Base-by-base conservation (phyloP, 1,140 invertebrate species). In the Tetraneura akinire region DNA sequence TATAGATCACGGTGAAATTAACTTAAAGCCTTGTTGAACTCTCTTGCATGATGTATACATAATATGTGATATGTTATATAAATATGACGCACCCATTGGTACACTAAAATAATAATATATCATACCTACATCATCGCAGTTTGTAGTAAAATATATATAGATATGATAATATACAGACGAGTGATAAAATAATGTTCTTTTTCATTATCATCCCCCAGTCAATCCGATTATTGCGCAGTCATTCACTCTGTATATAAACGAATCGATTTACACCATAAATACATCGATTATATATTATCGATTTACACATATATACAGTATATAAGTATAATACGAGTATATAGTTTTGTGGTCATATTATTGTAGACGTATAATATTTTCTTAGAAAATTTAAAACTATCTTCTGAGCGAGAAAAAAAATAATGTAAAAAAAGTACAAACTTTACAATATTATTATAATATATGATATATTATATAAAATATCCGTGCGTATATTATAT, bases 331-430 rank as follows among this genome's bases (percentile, higher is more conserved):
- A n/a, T n/a, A n/a, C n/a, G n/a, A n/a, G n/a, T n/a, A n/a, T n/a
- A 45, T 68, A n/a, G 64, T 45, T 68, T 68, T 68, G 64, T 68
- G 32, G 18, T 66, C n/a, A n/a, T 10, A 42, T 64, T 64, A 32
- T 8, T 60, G 18, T 32, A n/a, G 18, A 3, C 2, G 16, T 57
- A 57, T 32, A 51, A 37, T 37, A 4, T 37, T 37, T n/a, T n/a
- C n/a, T n/a, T n/a, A n/a, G n/a, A 37, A 37, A 37, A 37, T 4
- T 8, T 37, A 37, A 37, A 37, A 37, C 32, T 60, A 60, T 26
- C 26, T 60, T 29, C 26, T 8, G 13, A 62, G 1, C 18, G 3
- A 62, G 16, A 32, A 62, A 60, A n/a, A 26, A 21, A 42, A 68
- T 23, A n/a, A 66, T 13, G 18, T n/a, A 1, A 11, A 68, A 11